phyloP scores from a whole-genome alignment of 2,797 vertebrate species.

The Linurgus olivaceus region DNA sequence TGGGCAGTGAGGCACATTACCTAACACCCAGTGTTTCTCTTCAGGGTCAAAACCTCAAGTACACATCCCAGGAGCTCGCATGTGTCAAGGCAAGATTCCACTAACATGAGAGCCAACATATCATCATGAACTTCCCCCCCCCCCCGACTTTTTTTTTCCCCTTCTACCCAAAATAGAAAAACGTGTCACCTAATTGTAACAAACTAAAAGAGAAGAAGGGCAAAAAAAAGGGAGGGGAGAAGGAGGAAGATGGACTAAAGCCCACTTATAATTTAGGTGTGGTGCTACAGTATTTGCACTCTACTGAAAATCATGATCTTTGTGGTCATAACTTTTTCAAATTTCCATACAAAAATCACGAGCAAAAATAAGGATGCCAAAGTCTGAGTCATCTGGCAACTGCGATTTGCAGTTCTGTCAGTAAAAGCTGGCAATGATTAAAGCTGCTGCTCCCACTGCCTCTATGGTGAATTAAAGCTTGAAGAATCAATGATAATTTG shows the following conservation, averaged over 20 bases:
- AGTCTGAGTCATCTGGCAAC: slow-evolving; percentile 59
- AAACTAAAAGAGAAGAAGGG: background rate
- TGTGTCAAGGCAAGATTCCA: background rate
- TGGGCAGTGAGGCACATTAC: background rate
- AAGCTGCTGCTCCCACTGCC: slow-evolving; percentile 30
- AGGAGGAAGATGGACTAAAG: background rate
- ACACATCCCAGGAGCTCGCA: background rate
- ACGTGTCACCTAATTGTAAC: background rate
- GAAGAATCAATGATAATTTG: slow-evolving; percentile 38
- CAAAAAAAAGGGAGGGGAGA: background rate
- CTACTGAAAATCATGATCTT: slow-evolving; percentile 49
- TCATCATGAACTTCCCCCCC: background rate
- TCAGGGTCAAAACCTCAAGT: slow-evolving; percentile 3
- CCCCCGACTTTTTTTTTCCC: accelerated
- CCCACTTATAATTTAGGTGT: slow-evolving; percentile 46
- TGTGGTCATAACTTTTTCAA: slow-evolving; percentile 28
- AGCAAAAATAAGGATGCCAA: slow-evolving; percentile 44
- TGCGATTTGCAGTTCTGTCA: slow-evolving; percentile 22
- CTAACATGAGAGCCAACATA: background rate
- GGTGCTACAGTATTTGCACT: slow-evolving; percentile 17
- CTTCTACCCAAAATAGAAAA: background rate
- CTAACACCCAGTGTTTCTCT: background rate
- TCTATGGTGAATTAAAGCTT: slow-evolving; percentile 29
- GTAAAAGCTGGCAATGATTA: slow-evolving; percentile 53
- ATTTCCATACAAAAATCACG: slow-evolving; percentile 60